A percentile compares a stretch with the other conserved stretches of the same genome.
These are phyloP conservation scores for Eupsilia transversa DNA, from an alignment of 2,888 invertebrate species.

Conservation along the genomic window DNA sequence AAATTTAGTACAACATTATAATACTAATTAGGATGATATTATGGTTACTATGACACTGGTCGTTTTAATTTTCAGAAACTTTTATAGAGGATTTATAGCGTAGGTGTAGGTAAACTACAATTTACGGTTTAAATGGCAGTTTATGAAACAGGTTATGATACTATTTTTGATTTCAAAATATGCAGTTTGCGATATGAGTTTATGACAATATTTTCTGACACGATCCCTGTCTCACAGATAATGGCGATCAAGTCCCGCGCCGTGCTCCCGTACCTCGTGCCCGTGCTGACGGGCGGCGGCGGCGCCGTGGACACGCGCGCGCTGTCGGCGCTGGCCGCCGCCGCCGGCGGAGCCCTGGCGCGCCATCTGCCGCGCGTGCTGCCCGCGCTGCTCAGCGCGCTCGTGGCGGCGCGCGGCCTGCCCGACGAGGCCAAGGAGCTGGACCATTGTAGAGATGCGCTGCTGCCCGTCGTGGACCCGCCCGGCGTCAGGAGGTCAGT, in stretches of 20 bases:
- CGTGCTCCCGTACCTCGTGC: conserved; percentile 98
- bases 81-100: too few species aligned
- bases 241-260: conserved; percentile 99
- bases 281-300: conserved; percentile 93
- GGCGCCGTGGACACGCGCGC: conserved; percentile 75
- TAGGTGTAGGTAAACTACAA: too few species aligned
- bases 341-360: conserved; percentile 88
- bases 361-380: conserved; percentile 98
- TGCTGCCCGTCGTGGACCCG: conserved; percentile 97
- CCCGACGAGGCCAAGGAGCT: conserved; percentile 93
- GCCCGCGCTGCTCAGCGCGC: conserved; percentile 95
- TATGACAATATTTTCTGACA: too few species aligned
- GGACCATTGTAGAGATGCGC: conserved; percentile 97
- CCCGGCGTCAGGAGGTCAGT: conserved; percentile 94
- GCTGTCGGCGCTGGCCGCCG: conserved; percentile 92
- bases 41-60: too few species aligned
- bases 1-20: too few species aligned
- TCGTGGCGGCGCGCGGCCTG: conserved; percentile 93
- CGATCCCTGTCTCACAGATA: conserved; percentile 86
- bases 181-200: too few species aligned
- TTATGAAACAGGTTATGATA: too few species aligned
- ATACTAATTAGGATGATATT: too few species aligned
- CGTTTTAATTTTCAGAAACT: too few species aligned
- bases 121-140: too few species aligned
- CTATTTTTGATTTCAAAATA: too few species aligned